Base-by-base conservation (phyloP, 2,888 invertebrate genomes). In the Rotaria macrura region DNA sequence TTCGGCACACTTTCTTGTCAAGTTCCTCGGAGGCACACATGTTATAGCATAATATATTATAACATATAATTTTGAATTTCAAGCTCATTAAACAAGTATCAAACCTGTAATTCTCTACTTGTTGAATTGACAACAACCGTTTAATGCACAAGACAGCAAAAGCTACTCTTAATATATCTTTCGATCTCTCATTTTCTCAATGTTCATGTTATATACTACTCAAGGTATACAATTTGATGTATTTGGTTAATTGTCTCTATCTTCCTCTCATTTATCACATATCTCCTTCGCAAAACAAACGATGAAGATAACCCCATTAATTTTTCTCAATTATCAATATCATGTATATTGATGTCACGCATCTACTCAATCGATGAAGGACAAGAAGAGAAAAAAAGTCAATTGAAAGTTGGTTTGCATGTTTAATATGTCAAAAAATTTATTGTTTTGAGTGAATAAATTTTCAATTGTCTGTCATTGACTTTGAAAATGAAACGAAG, bases 231-330 rank as follows among this genome's bases (percentile, higher is more conserved):
- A 34, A 65, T 65, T 65, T 65, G 65, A 65, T 65, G 10, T 65
- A 65, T 65, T 34, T 65, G 5, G 65, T 65, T 65, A 65, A 65
- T 65, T 65, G 34, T 65, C 65, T 65, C 65, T 34, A 65, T 34
- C 65, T 29, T 65, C 65, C 34, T 65, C 65, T 65, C 65, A 65
- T 65, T 65, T 65, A 65, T 65, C 65, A 65, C 29, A 34, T 29
- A 34, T 29, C 34, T 34, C 29, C 65, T 65, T 65, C 65, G 65
- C n/a, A 65, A 57, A 65, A 65, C 65, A 65, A 65, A 65, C 65
- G 65, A 65, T 65, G 65, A 65, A 65, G 65, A 65, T 65, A 65
- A 65, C 65, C 65, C 65, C 65, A 65, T 65, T 65, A 65, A 29
- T 65, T 65, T 65, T 65, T 65, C 65, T 65, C 65, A 65, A 65